Conservation (phyloP, 2,888 invertebrate genomes). For the Lomographa bimaculata region DNA sequence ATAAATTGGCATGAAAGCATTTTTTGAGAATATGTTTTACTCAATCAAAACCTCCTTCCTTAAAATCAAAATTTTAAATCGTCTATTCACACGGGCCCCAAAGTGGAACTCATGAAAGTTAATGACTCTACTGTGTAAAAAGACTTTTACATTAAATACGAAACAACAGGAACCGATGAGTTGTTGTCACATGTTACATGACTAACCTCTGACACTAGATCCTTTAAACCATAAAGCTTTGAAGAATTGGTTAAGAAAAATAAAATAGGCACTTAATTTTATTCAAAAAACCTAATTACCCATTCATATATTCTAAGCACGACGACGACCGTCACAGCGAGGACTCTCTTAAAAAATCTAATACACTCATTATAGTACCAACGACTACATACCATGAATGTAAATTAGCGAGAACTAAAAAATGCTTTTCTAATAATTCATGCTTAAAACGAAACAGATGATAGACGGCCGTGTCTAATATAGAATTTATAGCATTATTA, state of each 20-base stretch:
- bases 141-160: too few relatives aligned
- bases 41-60: too few relatives aligned
- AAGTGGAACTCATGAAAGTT: too few relatives aligned
- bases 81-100: too few relatives aligned
- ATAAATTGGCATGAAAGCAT: too few relatives aligned
- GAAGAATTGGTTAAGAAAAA: conserved; percentile 32
- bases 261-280: conserved; percentile 49
- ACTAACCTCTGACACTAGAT: too few relatives aligned
- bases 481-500: conserved; percentile 62
- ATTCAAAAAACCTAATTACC: conserved; percentile 58
- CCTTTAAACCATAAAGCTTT: too few relatives aligned
- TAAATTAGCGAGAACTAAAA: conserved; percentile 63
- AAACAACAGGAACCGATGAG: too few relatives aligned
- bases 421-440: conserved; percentile 40
- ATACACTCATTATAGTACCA: conserved; percentile 56
- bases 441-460: conserved; percentile 47
- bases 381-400: conserved; percentile 64
- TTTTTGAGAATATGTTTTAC: too few relatives aligned
- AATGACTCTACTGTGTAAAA: too few relatives aligned
- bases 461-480: conserved; percentile 66
- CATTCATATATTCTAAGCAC: conserved; percentile 70
- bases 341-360: conserved; percentile 52
- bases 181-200: too few relatives aligned
- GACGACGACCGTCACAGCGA: conserved; percentile 51
- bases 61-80: too few relatives aligned